These are phyloP conservation scores for Drosophila subquinaria DNA, from an alignment of 2,888 invertebrate genomes.

Conservation along the genomic window DNA sequence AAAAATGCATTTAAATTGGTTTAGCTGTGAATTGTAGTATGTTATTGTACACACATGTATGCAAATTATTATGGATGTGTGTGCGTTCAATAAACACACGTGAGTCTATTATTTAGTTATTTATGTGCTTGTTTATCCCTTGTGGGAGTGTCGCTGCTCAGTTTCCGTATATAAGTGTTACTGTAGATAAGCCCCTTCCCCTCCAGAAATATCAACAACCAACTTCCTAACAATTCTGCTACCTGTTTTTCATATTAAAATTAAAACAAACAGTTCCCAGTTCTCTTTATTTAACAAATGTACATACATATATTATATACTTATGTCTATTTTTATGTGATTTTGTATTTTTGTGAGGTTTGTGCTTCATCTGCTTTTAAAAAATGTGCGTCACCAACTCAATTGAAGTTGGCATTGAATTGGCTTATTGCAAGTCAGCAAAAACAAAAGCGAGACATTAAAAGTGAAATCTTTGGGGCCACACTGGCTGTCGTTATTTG, in stretches of 20 bases:
- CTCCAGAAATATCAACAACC: not conserved
- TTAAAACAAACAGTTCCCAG: not conserved
- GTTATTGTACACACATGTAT: not conserved
- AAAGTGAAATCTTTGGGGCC: constrained; percentile 67
- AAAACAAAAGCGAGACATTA: constrained; percentile 50
- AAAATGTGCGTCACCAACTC: constrained; percentile 48
- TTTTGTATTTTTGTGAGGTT: constrained; percentile 28
- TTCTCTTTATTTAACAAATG: not conserved
- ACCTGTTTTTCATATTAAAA: constrained; percentile 20
- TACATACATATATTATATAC: not conserved
- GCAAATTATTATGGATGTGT: constrained; percentile 27
- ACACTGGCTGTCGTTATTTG: not conserved
- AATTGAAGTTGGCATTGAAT: constrained; percentile 69
- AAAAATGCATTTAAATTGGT: constrained; percentile 7
- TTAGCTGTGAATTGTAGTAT: too few species aligned
- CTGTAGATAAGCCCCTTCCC: not conserved
- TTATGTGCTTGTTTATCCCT: constrained; percentile 9
- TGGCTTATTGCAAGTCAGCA: constrained; percentile 46
- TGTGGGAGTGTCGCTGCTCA: constrained; percentile 13
- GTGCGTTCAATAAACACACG: constrained; percentile 34
- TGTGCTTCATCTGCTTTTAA: constrained; percentile 19
- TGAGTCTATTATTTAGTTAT: constrained; percentile 34
- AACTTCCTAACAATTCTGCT: constrained; percentile 11
- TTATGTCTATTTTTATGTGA: constrained; percentile 24
- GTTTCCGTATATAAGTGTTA: constrained; percentile 32